phyloP scores from a whole-genome alignment of 1,140 invertebrate species.

The Brachionus rubens region DNA sequence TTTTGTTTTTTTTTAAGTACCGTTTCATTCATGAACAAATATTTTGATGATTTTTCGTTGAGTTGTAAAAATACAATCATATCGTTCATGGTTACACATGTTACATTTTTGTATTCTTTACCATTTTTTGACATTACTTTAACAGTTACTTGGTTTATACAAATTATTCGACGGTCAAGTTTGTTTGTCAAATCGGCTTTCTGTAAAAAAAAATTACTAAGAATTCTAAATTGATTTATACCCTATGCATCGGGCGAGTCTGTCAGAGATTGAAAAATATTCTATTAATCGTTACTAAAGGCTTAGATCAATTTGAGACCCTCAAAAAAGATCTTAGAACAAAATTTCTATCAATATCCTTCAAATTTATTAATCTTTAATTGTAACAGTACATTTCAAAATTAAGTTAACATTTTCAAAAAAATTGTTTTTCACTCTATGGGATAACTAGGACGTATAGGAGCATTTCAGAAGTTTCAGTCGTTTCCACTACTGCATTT shows the following conservation, averaged over 20 bases:
- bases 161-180: conserved; percentile 17
- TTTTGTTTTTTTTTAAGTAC: neutral
- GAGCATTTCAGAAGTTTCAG: no score
- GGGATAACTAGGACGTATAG: no score
- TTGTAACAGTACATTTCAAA: no score
- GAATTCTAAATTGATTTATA: neutral
- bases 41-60: conserved; percentile 36
- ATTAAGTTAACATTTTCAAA: no score
- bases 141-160: conserved; percentile 22
- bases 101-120: conserved; percentile 43
- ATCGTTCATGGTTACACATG: conserved; percentile 37
- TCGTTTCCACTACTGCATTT: no score
- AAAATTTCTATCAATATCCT: no score
- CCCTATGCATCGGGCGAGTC: neutral
- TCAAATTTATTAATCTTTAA: no score
- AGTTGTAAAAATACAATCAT: conserved; percentile 43
- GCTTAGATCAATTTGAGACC: no score
- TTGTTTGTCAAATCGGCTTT: conserved; percentile 14
- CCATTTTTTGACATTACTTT: conserved; percentile 43
- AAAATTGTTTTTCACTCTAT: no score
- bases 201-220: neutral
- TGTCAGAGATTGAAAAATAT: neutral
- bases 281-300: no score
- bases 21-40: conserved; percentile 32
- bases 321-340: no score